These are phyloP conservation scores for Phaedon cochleariae DNA, from an alignment of 2,888 invertebrate species.

Conservation along the genomic window DNA sequence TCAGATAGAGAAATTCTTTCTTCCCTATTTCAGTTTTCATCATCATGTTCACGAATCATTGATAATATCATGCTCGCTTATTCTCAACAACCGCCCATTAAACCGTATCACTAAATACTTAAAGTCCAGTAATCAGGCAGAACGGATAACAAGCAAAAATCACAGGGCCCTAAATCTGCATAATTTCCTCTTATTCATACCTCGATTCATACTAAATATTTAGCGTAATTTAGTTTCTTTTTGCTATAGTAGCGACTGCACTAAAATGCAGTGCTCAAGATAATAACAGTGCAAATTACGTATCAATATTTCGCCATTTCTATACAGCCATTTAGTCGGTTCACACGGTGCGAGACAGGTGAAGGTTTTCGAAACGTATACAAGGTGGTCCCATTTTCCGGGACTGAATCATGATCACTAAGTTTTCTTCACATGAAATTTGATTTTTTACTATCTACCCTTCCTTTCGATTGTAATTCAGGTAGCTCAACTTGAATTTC, in stretches of 20 bases:
- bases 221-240: slow-evolving; percentile 18
- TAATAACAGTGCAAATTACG: slow-evolving; percentile 24
- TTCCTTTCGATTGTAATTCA: too few species aligned
- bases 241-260: not conserved
- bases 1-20: too few species aligned
- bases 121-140: too few species aligned
- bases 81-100: too few species aligned
- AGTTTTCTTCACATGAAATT: too few species aligned
- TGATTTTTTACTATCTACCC: too few species aligned
- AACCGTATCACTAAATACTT: too few species aligned
- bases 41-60: too few species aligned
- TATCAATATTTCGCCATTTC: slow-evolving; percentile 21
- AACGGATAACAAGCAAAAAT: slow-evolving; percentile 2
- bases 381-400: not conserved
- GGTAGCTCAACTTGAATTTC: too few species aligned
- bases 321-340: slow-evolving; percentile 1
- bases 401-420: too few species aligned
- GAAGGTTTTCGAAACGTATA: slow-evolving; percentile 26
- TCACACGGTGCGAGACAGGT: slow-evolving; percentile 17
- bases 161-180: not conserved
- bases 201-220: not conserved
- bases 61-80: too few species aligned
- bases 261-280: slow-evolving; percentile 9
- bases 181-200: slow-evolving; percentile 1
- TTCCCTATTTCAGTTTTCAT: too few species aligned